phyloP scores from a whole-genome alignment of 2,888 invertebrate genomes.

The Lymantria dispar region DNA sequence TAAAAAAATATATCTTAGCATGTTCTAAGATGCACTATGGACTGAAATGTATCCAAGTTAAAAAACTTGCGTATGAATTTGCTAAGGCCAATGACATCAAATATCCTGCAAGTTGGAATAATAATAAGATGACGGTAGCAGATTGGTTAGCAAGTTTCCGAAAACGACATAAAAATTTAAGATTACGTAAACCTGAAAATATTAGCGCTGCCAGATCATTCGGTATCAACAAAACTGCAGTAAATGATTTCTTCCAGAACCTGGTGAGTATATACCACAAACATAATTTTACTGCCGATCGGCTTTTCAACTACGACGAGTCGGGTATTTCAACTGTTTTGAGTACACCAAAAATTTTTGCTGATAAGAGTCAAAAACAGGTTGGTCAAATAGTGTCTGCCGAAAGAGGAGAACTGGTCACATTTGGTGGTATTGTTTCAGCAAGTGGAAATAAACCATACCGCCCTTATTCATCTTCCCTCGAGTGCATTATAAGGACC shows the following conservation, averaged over 20 bases:
- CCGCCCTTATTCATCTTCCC: constrained; percentile 31
- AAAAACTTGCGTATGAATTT: too few relatives aligned
- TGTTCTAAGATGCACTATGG: too few relatives aligned
- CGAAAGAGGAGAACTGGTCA: constrained; percentile 5
- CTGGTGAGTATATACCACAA: not conserved
- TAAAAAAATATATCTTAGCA: too few relatives aligned
- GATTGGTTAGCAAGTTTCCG: too few relatives aligned
- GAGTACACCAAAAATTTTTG: not conserved
- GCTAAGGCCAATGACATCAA: too few relatives aligned
- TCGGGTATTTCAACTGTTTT: not conserved
- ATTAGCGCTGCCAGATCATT: not conserved
- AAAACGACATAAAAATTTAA: too few relatives aligned
- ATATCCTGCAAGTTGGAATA: too few relatives aligned
- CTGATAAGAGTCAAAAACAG: not conserved
- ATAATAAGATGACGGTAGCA: too few relatives aligned
- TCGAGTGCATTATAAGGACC: constrained; percentile 4
- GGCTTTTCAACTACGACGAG: constrained; percentile 6
- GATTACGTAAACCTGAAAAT: too few relatives aligned
- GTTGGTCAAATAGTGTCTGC: not conserved
- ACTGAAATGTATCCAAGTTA: too few relatives aligned
- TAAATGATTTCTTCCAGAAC: not conserved
- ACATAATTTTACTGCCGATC: not conserved
- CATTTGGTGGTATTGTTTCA: constrained; percentile 28
- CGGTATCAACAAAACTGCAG: not conserved
- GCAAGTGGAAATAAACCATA: constrained; percentile 25